Evolutionary conservation across 2,888 invertebrate species (phyloP).

Genomic region (Fragum sueziense): DNA sequence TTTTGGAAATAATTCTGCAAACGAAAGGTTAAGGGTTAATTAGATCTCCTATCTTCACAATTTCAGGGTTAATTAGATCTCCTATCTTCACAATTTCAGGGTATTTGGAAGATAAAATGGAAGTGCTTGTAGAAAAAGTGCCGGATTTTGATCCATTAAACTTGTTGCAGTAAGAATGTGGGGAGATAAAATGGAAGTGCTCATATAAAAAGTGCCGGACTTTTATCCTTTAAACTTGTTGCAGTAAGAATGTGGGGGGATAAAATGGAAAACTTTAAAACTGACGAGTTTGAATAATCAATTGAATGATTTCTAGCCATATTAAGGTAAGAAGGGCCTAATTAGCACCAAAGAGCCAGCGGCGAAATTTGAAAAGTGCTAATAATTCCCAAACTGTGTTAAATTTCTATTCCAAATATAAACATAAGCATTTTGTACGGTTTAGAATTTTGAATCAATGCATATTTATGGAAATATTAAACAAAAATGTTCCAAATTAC

Average conservation of each 20-base stretch:
- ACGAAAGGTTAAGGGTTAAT: too few species aligned
- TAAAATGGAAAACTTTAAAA: background rate
- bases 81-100: conserved; percentile 83
- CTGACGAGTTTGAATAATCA: background rate
- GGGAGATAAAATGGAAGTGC: conserved; percentile 38
- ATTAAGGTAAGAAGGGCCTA: too few species aligned
- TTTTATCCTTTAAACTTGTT: conserved; percentile 21
- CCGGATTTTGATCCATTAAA: conserved; percentile 43
- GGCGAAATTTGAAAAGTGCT: too few species aligned
- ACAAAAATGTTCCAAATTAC: too few species aligned
- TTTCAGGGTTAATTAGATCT: conserved; percentile 37
- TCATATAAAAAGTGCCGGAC: conserved; percentile 51
- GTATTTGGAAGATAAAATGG: conserved; percentile 89
- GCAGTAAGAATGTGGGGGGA: background rate
- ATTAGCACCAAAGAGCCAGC: too few species aligned
- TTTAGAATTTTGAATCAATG: too few species aligned
- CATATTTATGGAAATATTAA: too few species aligned
- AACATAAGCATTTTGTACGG: too few species aligned
- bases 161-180: background rate
- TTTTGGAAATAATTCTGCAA: too few species aligned
- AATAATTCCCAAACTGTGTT: too few species aligned
- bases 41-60: background rate
- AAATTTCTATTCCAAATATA: too few species aligned
- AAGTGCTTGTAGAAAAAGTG: conserved; percentile 50
- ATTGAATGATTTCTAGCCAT: too few species aligned